These are phyloP conservation scores for Melipona beecheii DNA, from an alignment of 2,888 invertebrate species.

Conservation along the genomic window DNA sequence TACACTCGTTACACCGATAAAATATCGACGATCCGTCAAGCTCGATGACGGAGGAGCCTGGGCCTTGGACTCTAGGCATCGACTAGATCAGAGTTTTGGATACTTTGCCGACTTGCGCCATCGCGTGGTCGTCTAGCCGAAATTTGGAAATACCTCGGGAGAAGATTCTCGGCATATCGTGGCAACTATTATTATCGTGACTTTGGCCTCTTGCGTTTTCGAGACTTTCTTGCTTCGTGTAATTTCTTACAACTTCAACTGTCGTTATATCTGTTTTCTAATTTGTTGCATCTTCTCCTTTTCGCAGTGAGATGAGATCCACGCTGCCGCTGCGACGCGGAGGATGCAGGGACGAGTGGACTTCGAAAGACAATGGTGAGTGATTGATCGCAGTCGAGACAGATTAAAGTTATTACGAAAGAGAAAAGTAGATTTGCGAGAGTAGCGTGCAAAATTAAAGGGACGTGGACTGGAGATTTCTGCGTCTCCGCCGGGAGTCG, in stretches of 20 bases:
- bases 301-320: neutral
- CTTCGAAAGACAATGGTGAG: neutral
- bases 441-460: neutral
- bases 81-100: neutral
- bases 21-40: constrained; percentile 6
- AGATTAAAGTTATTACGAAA: neutral
- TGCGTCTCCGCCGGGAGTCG: too few relatives aligned
- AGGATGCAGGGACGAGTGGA: neutral
- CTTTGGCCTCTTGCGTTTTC: neutral
- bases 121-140: neutral
- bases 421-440: neutral
- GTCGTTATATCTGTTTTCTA: neutral
- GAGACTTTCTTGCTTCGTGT: neutral
- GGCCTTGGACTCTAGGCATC: neutral
- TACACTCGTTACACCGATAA: too few relatives aligned
- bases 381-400: too few relatives aligned
- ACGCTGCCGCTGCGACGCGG: neutral
- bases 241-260: too few relatives aligned
- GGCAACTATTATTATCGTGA: neutral
- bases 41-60: neutral
- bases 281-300: neutral
- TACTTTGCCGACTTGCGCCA: neutral
- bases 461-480: neutral
- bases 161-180: neutral
- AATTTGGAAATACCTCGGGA: neutral